phyloP scores from a whole-genome alignment of 2,797 vertebrate species.

The Mareca strepera region DNA sequence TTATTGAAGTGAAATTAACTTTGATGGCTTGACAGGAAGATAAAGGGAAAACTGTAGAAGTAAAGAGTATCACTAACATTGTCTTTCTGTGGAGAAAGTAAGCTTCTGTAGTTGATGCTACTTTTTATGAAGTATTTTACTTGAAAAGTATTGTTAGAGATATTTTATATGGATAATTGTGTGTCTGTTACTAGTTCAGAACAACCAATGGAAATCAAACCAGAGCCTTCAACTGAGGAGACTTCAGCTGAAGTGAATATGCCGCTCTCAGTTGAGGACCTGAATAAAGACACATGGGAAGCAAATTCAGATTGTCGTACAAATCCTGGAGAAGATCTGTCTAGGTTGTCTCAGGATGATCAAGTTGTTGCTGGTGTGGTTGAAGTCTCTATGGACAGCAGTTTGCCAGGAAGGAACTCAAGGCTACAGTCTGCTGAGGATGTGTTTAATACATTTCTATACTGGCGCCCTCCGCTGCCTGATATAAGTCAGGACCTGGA shows the following conservation, averaged over 20 bases:
- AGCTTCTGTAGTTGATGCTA: neutral
- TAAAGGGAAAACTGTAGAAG: neutral
- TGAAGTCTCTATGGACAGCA: constrained; percentile 46
- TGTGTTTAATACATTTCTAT: constrained; percentile 86
- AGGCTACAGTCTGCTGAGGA: constrained; percentile 71
- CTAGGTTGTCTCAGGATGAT: constrained; percentile 46
- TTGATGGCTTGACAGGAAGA: neutral
- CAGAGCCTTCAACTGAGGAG: neutral
- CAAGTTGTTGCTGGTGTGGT: constrained; percentile 26
- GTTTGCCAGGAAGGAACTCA: neutral
- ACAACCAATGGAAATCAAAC: constrained; percentile 31
- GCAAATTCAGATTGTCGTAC: constrained; percentile 54
- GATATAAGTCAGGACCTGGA: constrained; percentile 89
- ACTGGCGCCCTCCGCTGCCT: constrained; percentile 89
- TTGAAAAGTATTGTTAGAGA: neutral
- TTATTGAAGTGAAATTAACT: neutral
- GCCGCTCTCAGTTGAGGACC: neutral
- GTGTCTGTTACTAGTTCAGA: constrained; percentile 48
- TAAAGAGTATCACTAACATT: neutral
- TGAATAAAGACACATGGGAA: constrained; percentile 1
- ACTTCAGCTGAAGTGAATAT: neutral
- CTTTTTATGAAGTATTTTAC: neutral
- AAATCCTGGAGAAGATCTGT: constrained; percentile 32
- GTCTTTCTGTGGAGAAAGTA: neutral
- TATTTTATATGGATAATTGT: neutral